phyloP scores from a whole-genome alignment of 2,888 invertebrate genomes.

The Leucoma salicis region DNA sequence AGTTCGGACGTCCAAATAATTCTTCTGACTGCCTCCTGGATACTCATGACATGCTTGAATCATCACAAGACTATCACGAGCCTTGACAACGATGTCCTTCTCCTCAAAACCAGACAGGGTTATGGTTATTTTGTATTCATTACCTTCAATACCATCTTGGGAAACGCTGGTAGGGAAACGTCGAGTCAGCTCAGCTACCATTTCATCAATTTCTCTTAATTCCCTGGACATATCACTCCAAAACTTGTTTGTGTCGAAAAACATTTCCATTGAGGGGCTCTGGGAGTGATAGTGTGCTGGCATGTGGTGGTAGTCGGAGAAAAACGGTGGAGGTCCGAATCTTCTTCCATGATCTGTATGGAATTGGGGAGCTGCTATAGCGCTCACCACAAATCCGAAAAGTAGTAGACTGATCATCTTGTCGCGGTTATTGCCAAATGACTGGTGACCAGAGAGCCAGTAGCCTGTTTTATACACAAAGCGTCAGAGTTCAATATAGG shows the following conservation, averaged over 20 bases:
- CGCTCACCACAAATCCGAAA: constrained; percentile 44
- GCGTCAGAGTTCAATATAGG: constrained; percentile 45
- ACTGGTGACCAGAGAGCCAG: constrained; percentile 20
- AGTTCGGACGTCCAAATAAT: constrained; percentile 51
- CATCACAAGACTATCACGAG: constrained; percentile 58
- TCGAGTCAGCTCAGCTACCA: constrained; percentile 44
- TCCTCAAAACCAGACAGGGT: constrained; percentile 52
- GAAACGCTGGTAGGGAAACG: constrained; percentile 45
- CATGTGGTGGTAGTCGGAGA: constrained; percentile 17
- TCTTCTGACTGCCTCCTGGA: constrained; percentile 29
- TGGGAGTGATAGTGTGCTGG: constrained; percentile 11
- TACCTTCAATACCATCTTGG: constrained; percentile 44
- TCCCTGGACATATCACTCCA: constrained; percentile 53
- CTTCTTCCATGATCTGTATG: not conserved
- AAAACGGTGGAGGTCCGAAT: constrained; percentile 12
- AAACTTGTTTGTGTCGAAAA: constrained; percentile 59
- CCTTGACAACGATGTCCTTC: constrained; percentile 65
- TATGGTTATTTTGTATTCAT: constrained; percentile 55
- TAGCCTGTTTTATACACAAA: constrained; percentile 35
- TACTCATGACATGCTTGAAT: constrained; percentile 55
- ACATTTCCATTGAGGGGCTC: constrained; percentile 8
- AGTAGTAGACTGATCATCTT: constrained; percentile 49
- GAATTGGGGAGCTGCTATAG: constrained; percentile 52
- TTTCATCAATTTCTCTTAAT: constrained; percentile 47
- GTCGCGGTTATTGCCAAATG: constrained; percentile 8